Conservation (phyloP, 2,888 invertebrate species). For the Taphrorychus bicolor region DNA sequence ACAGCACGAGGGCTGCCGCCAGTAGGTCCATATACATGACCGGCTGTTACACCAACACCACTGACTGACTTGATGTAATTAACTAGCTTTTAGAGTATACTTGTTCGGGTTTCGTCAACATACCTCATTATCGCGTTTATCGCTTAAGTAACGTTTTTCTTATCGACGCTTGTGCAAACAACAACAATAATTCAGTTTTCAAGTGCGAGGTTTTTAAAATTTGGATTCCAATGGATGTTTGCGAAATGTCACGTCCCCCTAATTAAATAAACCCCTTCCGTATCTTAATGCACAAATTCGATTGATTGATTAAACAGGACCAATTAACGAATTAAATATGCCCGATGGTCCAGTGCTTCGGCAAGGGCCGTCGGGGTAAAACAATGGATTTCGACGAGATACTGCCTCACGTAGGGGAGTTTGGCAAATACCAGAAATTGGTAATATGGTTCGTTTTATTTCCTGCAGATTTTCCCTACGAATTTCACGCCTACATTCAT, state of each 20-base stretch:
- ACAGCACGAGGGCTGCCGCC: constrained; percentile 27
- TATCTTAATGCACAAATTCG: not conserved
- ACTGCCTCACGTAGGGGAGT: constrained; percentile 75
- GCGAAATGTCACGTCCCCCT: not conserved
- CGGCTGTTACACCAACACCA: not conserved
- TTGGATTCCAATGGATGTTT: not conserved
- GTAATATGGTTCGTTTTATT: constrained; percentile 77
- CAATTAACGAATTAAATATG: not conserved
- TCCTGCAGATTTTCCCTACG: constrained; percentile 81
- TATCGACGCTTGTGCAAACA: not conserved
- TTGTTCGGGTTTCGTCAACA: not conserved
- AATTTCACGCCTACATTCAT: constrained; percentile 83
- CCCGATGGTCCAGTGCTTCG: not conserved
- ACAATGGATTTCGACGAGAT: constrained; percentile 78
- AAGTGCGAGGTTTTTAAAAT: not conserved
- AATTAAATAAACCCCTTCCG: not conserved
- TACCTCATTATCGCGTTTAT: not conserved
- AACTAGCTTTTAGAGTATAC: not conserved
- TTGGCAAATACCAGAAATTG: constrained; percentile 79
- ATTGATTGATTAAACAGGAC: not conserved
- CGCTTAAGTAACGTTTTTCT: not conserved
- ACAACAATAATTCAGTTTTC: not conserved
- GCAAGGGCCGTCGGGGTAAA: not conserved
- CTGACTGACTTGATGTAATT: not conserved
- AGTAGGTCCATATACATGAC: constrained; percentile 37